Evolutionary conservation across 2,888 invertebrate genomes (phyloP).

Genomic region (Malthinus seriepunctatus): DNA sequence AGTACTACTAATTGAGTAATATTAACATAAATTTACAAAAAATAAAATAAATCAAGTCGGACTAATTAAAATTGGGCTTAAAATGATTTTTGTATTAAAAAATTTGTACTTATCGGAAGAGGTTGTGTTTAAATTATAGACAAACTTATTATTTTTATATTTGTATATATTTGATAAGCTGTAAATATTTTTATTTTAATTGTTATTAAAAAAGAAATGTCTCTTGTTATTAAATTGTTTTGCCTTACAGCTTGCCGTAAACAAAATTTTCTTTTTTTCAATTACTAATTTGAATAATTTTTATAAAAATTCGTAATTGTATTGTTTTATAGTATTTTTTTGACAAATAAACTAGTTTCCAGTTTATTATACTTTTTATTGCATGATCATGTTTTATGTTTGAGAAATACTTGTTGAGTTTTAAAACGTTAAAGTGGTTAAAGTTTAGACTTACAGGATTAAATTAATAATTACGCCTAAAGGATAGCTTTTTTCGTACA

Average conservation of each 20-base stretch:
- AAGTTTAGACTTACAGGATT: too few relatives aligned
- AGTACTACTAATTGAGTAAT: too few relatives aligned
- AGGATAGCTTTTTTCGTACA: too few relatives aligned
- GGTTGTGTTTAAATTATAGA: constrained; percentile 17
- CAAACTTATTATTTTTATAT: constrained; percentile 18
- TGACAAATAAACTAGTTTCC: not conserved
- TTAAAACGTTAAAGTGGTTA: too few relatives aligned
- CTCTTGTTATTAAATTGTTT: not conserved
- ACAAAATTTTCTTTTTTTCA: constrained; percentile 7
- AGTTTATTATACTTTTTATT: too few relatives aligned
- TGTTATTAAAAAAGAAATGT: constrained; percentile 8
- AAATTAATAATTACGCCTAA: too few relatives aligned
- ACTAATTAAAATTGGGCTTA: too few relatives aligned
- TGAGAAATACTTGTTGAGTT: too few relatives aligned
- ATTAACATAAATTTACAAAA: too few relatives aligned
- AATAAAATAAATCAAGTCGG: too few relatives aligned
- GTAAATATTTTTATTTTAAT: constrained; percentile 15
- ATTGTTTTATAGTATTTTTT: not conserved
- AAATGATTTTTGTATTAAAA: too few relatives aligned
- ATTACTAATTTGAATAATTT: constrained; percentile 8
- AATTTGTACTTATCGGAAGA: constrained; percentile 1
- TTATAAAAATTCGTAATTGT: not conserved
- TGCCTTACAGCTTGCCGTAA: constrained; percentile 18
- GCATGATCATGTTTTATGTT: too few relatives aligned
- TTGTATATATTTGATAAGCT: constrained; percentile 20